These are phyloP conservation scores for Drosophila multiciliata DNA, from an alignment of 2,888 invertebrate genomes.

Conservation along the genomic window DNA sequence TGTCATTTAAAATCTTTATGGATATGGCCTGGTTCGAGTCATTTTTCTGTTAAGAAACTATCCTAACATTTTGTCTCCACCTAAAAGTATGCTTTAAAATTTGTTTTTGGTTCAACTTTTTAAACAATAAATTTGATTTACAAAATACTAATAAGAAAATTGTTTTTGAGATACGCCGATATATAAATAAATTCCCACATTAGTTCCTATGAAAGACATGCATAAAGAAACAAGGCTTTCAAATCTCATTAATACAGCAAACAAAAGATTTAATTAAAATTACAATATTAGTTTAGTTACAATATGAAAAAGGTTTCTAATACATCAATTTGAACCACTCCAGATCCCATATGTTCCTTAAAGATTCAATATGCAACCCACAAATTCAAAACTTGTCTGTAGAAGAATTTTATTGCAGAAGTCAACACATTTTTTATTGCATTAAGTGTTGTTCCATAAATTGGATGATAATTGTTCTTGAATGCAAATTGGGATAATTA, in stretches of 20 bases:
- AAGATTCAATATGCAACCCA: background rate
- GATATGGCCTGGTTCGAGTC: background rate
- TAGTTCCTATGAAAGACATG: background rate
- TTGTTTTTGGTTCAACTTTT: fast-evolving
- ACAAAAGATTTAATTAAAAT: background rate
- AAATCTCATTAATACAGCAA: background rate
- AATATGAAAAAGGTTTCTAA: background rate
- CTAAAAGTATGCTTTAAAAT: background rate
- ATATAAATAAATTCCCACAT: background rate
- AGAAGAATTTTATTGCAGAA: background rate
- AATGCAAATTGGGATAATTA: background rate
- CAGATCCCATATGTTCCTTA: background rate
- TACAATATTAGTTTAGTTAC: background rate
- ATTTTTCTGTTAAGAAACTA: background rate
- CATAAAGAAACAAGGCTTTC: background rate
- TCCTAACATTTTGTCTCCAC: fast-evolving
- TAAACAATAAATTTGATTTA: background rate
- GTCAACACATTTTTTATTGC: background rate
- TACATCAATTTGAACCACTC: background rate
- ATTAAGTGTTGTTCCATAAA: background rate
- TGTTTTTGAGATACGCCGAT: background rate
- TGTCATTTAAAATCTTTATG: background rate
- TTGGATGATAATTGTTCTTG: background rate
- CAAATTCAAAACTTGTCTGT: background rate
- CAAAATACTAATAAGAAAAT: background rate